phyloP scores from a whole-genome alignment of 1,140 invertebrate genomes.

The Oryctes rhinoceros region DNA sequence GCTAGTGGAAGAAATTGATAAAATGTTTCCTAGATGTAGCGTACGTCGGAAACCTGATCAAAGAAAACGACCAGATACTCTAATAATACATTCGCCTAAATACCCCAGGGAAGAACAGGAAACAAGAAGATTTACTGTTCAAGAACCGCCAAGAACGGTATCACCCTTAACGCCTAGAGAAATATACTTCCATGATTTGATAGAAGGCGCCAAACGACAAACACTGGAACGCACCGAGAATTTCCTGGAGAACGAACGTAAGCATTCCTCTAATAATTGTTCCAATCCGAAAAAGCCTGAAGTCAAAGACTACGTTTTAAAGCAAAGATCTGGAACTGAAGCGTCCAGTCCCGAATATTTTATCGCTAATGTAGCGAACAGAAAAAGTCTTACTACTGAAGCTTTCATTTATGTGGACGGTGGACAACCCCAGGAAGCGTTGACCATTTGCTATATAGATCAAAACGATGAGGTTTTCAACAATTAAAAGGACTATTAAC shows the following conservation, averaged over 20 bases:
- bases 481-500: background rate
- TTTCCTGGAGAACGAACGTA: slow-evolving; percentile 48
- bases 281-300: slow-evolving; percentile 33
- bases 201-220: slow-evolving; percentile 53
- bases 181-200: slow-evolving; percentile 61
- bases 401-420: slow-evolving; percentile 50
- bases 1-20: slow-evolving; percentile 39
- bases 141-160: slow-evolving; percentile 37
- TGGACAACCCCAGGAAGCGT: slow-evolving; percentile 38
- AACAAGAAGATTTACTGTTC: slow-evolving; percentile 21
- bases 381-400: slow-evolving; percentile 46
- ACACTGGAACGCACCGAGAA: slow-evolving; percentile 29
- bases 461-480: slow-evolving; percentile 44
- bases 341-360: slow-evolving; percentile 50
- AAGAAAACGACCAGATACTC: slow-evolving; percentile 29
- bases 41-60: slow-evolving; percentile 40
- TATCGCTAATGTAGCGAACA: slow-evolving; percentile 51
- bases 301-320: slow-evolving; percentile 39
- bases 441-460: slow-evolving; percentile 43
- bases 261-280: slow-evolving; percentile 39
- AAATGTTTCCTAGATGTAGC: slow-evolving; percentile 44
- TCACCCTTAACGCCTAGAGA: slow-evolving; percentile 59
- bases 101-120: slow-evolving; percentile 17
- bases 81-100: slow-evolving; percentile 32
- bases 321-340: slow-evolving; percentile 25